phyloP scores from a whole-genome alignment of 2,797 vertebrate genomes.

The Bothrops alternatus region DNA sequence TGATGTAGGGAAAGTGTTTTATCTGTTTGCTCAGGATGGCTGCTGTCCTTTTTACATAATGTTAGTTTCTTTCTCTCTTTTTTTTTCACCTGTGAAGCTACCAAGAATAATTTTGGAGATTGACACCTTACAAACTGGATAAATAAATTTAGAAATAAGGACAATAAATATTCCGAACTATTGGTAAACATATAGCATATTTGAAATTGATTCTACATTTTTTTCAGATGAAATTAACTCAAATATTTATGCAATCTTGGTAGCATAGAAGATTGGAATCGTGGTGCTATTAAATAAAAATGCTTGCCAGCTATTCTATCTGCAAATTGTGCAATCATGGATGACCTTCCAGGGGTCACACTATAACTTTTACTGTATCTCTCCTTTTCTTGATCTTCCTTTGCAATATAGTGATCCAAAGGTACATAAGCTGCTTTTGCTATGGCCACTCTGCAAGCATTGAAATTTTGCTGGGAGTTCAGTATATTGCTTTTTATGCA shows the following conservation, averaged over 20 bases:
- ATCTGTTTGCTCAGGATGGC: neutral
- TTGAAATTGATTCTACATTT: neutral
- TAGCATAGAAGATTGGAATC: neutral
- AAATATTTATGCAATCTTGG: neutral
- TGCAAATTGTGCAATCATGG: neutral
- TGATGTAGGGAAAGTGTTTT: neutral
- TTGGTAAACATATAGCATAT: neutral
- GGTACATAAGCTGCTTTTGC: neutral
- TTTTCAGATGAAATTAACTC: neutral
- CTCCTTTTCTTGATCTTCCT: neutral
- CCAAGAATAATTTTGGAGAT: neutral
- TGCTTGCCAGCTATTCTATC: neutral
- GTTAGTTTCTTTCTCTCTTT: neutral
- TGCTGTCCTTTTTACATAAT: neutral
- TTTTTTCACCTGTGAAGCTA: neutral
- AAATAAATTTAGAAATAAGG: neutral
- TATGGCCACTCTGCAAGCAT: neutral
- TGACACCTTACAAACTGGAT: neutral
- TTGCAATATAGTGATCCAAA: neutral
- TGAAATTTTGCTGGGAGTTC: neutral
- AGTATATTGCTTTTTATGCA: neutral
- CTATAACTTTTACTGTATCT: neutral
- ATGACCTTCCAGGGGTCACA: neutral
- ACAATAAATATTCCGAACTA: neutral
- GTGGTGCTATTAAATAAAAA: neutral